phyloP scores from a whole-genome alignment of 2,888 invertebrate species.

The Elegia similella region DNA sequence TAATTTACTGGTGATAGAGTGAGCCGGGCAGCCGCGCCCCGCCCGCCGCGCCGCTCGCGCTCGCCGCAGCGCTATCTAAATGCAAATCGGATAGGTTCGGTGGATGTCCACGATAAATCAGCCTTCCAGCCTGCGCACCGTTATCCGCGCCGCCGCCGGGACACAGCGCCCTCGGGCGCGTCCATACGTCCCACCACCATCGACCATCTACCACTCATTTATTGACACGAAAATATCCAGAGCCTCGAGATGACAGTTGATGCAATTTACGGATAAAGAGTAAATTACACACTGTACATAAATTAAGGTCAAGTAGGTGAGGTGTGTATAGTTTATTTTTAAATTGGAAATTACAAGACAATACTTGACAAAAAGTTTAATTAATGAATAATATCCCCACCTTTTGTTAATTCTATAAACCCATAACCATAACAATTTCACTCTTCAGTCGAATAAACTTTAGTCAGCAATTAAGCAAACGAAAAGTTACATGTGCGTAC shows the following conservation, averaged over 20 bases:
- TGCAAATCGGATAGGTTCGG: conserved; percentile 80
- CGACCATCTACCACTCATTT: conserved; percentile 20
- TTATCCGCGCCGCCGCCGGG: conserved; percentile 47
- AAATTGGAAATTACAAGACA: too few relatives aligned
- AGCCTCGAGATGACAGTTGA: conserved; percentile 10
- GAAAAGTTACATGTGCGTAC: not conserved
- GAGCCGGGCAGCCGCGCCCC: conserved; percentile 43
- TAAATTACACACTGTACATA: too few relatives aligned
- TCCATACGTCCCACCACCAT: conserved; percentile 34
- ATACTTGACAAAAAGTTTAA: too few relatives aligned
- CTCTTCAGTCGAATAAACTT: not conserved
- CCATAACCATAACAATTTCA: too few relatives aligned
- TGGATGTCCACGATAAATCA: conserved; percentile 78
- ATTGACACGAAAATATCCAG: conserved; percentile 20
- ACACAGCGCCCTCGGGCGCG: conserved; percentile 44
- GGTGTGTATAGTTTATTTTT: too few relatives aligned
- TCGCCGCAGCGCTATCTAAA: conserved; percentile 71
- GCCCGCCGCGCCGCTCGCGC: conserved; percentile 41
- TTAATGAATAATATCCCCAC: too few relatives aligned
- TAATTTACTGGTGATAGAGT: conserved; percentile 73
- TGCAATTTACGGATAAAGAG: not conserved
- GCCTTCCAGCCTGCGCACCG: conserved; percentile 57
- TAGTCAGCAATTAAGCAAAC: not conserved
- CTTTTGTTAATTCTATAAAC: too few relatives aligned
- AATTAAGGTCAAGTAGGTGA: too few relatives aligned